These are phyloP conservation scores for Corvus moneduloides DNA, from an alignment of 2,113 vertebrate species.

Conservation along the genomic window DNA sequence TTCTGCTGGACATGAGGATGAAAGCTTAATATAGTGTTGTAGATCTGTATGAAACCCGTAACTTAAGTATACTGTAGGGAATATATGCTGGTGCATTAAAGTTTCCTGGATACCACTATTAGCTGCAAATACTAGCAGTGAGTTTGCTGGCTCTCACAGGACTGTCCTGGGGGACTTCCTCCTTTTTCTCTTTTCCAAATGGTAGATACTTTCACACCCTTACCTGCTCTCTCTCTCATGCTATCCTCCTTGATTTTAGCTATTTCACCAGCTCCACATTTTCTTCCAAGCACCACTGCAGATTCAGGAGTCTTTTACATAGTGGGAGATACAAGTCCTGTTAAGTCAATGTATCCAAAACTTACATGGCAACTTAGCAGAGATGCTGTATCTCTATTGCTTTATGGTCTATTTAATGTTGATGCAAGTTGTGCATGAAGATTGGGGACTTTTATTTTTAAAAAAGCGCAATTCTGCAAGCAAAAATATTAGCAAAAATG, in stretches of 20 bases:
- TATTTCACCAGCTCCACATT: background rate
- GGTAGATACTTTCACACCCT: background rate
- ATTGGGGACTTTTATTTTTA: background rate
- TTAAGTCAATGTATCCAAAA: background rate
- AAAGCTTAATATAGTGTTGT: background rate
- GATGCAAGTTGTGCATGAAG: background rate
- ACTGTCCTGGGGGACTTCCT: background rate
- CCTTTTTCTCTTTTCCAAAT: background rate
- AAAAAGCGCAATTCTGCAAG: accelerated
- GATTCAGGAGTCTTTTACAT: background rate
- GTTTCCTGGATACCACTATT: background rate
- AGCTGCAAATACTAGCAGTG: background rate
- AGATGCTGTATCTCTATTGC: background rate
- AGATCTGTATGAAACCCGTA: background rate
- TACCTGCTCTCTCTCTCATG: background rate
- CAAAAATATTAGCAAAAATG: background rate
- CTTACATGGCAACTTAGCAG: background rate
- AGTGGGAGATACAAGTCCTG: background rate
- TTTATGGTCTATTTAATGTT: background rate
- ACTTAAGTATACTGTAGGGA: background rate
- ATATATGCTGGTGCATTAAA: background rate
- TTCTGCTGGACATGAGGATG: background rate
- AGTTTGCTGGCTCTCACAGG: background rate
- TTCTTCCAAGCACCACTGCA: background rate
- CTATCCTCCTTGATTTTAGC: background rate